Base-by-base conservation (phyloP, 2,797 vertebrate genomes). In the Syndactyla subalaris region DNA sequence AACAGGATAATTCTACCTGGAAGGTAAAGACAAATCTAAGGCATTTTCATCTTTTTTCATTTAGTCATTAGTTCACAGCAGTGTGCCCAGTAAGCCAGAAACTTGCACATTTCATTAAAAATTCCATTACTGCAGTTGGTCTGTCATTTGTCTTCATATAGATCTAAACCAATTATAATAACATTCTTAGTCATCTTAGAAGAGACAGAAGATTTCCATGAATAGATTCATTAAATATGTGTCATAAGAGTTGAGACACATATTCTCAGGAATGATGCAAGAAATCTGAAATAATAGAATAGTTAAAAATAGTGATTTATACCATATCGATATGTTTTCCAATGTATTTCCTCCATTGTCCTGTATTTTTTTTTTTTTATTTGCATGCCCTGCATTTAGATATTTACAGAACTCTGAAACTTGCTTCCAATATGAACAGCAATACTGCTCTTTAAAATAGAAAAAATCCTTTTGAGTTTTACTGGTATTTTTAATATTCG, bases 131-230 rank as follows among this genome's bases (percentile, higher is more conserved):
- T 72, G 93, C 57, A 79, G 62, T 32, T 85, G 63, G 10, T 67
- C 70, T 65, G 43, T 93, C 92, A 89, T 96, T 91, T 93, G 22
- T 92, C 92, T 93, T 78, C 66, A 71, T 86, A 75, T 52, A 87
- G 36, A 59, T 57, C 63, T 95, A 54, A 79, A 79, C 20, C 77
- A 76, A 63, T 95, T 91, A 77, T 55, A 93, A 68, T 32, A 82
- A 75, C 52, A 39, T 90, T 85, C 78, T 63, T 67, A 72, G 6
- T 92, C 55, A 52, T 85, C 92, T 86, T 27, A 70, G 84, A 92
- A 59, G 65, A 77, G 83, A 87, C 52, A 49, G 83, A 94, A 39
- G 65, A 68, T 77, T 92, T 90, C 88, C 76, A 70, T 48, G 1
- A 90, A 93, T 92, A 94, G 88, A 34, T 84, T 86, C 84, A 51